Conservation (phyloP, 2,888 invertebrate genomes). For the Megaustenia siamemsis region DNA sequence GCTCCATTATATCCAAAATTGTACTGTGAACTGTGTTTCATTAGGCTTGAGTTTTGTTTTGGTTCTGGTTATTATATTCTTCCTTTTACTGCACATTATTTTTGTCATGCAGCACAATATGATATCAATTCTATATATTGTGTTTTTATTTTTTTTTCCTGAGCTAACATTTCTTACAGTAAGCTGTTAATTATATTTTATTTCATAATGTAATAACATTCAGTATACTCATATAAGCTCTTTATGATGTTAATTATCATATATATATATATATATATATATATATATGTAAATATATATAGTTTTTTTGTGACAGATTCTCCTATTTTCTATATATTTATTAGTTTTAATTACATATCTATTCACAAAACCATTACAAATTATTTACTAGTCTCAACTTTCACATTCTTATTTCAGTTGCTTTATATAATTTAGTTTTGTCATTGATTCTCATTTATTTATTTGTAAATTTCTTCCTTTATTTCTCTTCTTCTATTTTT, state of each 20-base stretch:
- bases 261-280: too few species aligned
- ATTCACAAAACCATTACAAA: background rate
- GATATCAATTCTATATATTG: background rate
- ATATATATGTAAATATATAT: too few species aligned
- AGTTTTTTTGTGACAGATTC: too few species aligned
- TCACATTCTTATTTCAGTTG: background rate
- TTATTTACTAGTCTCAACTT: too few species aligned
- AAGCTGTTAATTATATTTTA: too few species aligned
- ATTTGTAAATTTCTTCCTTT: background rate
- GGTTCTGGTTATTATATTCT: background rate
- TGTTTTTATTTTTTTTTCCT: background rate
- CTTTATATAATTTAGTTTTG: background rate
- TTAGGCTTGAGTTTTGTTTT: background rate
- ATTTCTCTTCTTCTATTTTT: background rate
- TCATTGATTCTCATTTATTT: background rate
- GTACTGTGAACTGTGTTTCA: background rate
- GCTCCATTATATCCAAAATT: background rate
- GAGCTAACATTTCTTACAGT: too few species aligned
- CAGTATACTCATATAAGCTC: too few species aligned
- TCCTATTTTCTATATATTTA: background rate
- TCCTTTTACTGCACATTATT: background rate
- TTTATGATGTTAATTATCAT: too few species aligned
- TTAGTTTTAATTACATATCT: background rate
- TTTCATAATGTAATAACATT: too few species aligned
- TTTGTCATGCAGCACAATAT: background rate